Percentiles rank a stretch among this genome's conserved stretches.
phyloP scores from a whole-genome alignment of 2,113 vertebrate species.

The Stigmatopora argus region DNA sequence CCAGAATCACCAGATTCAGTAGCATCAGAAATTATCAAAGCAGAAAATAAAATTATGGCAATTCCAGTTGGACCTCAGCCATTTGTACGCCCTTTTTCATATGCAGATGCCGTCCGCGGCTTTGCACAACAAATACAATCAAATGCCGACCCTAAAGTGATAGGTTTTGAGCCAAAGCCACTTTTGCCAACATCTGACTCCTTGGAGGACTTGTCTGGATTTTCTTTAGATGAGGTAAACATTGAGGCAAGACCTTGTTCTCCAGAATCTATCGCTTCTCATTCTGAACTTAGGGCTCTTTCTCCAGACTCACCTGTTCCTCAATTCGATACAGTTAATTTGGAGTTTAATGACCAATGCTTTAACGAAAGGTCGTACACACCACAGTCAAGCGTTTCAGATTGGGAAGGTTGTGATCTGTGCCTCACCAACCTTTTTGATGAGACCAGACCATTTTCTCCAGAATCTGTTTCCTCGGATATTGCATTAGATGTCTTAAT shows the following conservation, averaged over 20 bases:
- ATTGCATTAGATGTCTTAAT: neutral
- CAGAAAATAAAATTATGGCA: neutral
- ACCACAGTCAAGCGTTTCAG: neutral
- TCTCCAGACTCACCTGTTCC: slow-evolving; percentile 4
- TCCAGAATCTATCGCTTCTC: neutral
- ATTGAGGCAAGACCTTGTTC: neutral
- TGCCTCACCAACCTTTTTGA: slow-evolving; percentile 5
- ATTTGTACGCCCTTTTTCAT: neutral
- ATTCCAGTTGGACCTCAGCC: too few species aligned
- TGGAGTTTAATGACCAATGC: neutral
- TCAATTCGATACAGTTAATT: neutral
- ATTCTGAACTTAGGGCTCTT: neutral
- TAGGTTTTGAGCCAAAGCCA: neutral
- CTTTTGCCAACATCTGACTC: neutral
- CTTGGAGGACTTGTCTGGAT: neutral
- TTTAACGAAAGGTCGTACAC: neutral
- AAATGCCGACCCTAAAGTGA: fast-evolving
- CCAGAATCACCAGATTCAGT: neutral
- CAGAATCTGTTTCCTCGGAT: slow-evolving; percentile 2
- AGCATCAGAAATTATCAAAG: neutral
- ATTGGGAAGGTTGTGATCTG: slow-evolving; percentile 6
- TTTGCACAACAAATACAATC: neutral
- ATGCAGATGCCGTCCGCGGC: slow-evolving; percentile 28
- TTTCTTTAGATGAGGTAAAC: neutral
- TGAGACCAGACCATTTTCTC: slow-evolving; percentile 15